These are phyloP conservation scores for Coenobita brevimanus DNA, from an alignment of 1,140 invertebrate species.

Conservation along the genomic window DNA sequence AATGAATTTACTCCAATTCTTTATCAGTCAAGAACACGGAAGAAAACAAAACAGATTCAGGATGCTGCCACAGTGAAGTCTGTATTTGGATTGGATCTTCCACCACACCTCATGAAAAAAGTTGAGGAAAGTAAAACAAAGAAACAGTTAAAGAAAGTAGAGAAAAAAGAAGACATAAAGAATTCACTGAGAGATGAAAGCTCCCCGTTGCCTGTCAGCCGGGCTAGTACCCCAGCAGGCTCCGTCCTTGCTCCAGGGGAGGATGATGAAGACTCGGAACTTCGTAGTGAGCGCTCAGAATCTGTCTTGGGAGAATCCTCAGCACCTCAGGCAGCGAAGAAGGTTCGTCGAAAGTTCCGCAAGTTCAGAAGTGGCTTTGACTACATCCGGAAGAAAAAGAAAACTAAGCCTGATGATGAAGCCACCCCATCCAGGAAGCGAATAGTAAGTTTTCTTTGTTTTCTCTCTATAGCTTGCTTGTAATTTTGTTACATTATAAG, in stretches of 20 bases:
- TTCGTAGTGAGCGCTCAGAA: conserved; percentile 59
- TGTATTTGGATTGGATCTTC: conserved; percentile 70
- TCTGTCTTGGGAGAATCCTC: conserved; percentile 50
- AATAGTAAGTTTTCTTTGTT: conserved; percentile 51
- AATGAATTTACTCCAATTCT: conserved; percentile 82
- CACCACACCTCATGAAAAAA: conserved; percentile 42
- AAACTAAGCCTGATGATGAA: conserved; percentile 71
- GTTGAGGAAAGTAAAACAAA: conserved; percentile 51
- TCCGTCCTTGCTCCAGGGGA: conserved; percentile 72
- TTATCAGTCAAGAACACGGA: conserved; percentile 83
- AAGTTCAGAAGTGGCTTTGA: conserved; percentile 86
- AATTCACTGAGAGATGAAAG: conserved; percentile 22
- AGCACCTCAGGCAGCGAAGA: conserved; percentile 42
- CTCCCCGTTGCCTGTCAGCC: conserved; percentile 25
- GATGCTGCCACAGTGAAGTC: conserved; percentile 81
- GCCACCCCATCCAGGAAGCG: conserved; percentile 51
- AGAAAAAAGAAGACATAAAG: conserved; percentile 69
- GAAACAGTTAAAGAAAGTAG: conserved; percentile 64
- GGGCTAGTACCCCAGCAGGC: conserved; percentile 58
- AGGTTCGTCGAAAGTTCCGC: conserved; percentile 73
- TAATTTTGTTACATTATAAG: too few relatives aligned
- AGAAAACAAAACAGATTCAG: conserved; percentile 83
- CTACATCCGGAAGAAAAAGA: conserved; percentile 91
- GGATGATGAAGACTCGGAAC: conserved; percentile 73
- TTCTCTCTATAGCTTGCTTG: too few relatives aligned